Base-by-base conservation (phyloP, 2,797 vertebrate genomes). In the Manis pentadactyla region DNA sequence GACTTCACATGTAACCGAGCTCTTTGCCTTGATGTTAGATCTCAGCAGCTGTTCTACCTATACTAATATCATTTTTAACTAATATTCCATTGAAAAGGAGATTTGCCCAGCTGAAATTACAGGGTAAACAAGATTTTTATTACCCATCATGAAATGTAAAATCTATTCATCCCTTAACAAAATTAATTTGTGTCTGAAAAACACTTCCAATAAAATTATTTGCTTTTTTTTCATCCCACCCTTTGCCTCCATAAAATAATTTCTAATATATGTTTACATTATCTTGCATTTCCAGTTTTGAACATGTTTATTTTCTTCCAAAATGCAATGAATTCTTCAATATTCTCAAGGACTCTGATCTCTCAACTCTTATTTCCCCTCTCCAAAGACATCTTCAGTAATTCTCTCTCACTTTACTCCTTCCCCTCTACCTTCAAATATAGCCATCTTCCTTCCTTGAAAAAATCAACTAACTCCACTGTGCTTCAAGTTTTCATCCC, bases 261-360 rank as follows among this genome's bases (percentile, higher is more conserved):
- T 81, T 85, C 57, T 92, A 87, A 81, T 77, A 15, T 37, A 39
- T 88, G 71, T 79, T 69, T 92, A 78, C 27, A 84, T 2, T 94
- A 39, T 81, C 66, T 71, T 91, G 31, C 85, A 90, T 95, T 90
- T 96, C 57, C 57, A 93, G n/a, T 89, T 96, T 93, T 78, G 37
- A 64, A 85, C 82, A 69, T 61, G 31, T 83, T 93, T 53, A 39
- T 34, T 91, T 88, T 92, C 92, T 73, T 74, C 19, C 69, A 83
- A 88, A 66, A 37, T 92, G 63, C 63, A 46, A 82, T 69, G 88
- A 84, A 61, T 81, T 90, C 39, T 81, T 69, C 34, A 14, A 19
- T 63, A 82, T 85, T 91, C 64, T 96, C 90, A 68, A 87, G 10
- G 51, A n/a, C 21, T 18, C 82, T 66, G 37, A 77, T 91, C 7